Evolutionary conservation across 2,888 invertebrate species (phyloP), one percentile per base, ranked within the genome.

Genomic region (Orthosia incerta): DNA sequence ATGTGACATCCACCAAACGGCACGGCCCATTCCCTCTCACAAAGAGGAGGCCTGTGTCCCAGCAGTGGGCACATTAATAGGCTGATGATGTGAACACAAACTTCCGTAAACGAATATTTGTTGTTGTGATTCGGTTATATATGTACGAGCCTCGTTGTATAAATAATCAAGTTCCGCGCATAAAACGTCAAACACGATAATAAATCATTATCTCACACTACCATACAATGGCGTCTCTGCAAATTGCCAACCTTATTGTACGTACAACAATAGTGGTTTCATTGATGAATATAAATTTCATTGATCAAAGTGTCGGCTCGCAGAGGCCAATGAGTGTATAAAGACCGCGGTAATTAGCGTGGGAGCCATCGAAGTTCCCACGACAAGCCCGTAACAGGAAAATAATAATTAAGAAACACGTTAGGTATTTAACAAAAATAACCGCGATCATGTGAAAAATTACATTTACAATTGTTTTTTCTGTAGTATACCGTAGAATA

Each of bases 271-370:
- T 89, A 88, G 89, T 89, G 82, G 86, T 90, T 92, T 89, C 93
- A 94, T 94, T 94, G 92, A 94, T 92, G 90, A 92, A 91, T 92
- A 89, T 89, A 91, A 91, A 91, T 91, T 93, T 92, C 93, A 95
- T 93, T 94, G 93, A 94, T 92, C 88, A 90, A 87, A 88, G 87
- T 86, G 88, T 86, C 89, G 87, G 86, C 86, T 86, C 77, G 84
- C 86, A 87, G 87, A 91, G 89, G 89, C 87, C 91, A 89, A 89
- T 88, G 88, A 91, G 91, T 89, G 90, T 89, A 90, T 90, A 91
- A 91, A 92, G 89, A 89, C 82, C 87, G 86, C 78, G 71, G 86
- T 87, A 94, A 95, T 95, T 93, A 94, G 92, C 94, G 95, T 95
- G 95, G 94, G 95, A 95, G 92, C 88, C 88, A 83, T 80, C 83